These are phyloP conservation scores for Phortica variegata DNA, from an alignment of 1,140 invertebrate species.

Conservation along the genomic window DNA sequence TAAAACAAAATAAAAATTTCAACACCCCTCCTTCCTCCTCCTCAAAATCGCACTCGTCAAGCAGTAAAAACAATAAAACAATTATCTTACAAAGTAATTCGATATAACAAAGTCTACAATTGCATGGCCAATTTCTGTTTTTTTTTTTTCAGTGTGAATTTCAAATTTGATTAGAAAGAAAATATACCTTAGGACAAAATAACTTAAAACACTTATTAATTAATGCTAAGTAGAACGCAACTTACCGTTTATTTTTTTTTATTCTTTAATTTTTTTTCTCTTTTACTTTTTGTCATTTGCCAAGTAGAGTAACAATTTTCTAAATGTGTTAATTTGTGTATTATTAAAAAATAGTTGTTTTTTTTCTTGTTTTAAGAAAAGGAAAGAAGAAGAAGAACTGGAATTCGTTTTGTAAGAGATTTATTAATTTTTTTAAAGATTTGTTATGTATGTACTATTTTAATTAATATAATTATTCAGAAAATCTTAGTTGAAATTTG, in stretches of 20 bases:
- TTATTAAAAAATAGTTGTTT: no score
- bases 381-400: constrained; percentile 36
- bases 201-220: background rate
- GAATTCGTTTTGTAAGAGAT: constrained; percentile 53
- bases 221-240: constrained; percentile 5
- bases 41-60: no score
- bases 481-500: no score
- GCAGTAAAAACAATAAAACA: constrained; percentile 8
- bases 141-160: constrained; percentile 37
- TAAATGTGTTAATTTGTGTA: no score
- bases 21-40: constrained; percentile 54
- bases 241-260: constrained; percentile 17
- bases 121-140: constrained; percentile 55
- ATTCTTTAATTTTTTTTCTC: constrained; percentile 1
- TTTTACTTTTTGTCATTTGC: constrained; percentile 18
- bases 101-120: constrained; percentile 38
- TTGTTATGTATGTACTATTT: constrained; percentile 37
- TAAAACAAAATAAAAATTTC: constrained; percentile 31
- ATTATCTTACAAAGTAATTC: constrained; percentile 10
- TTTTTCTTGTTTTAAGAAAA: no score
- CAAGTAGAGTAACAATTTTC: no score
- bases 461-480: no score
- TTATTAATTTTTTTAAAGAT: constrained; percentile 52
- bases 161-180: constrained; percentile 24
- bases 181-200: constrained; percentile 21